Evolutionary conservation across 1,140 invertebrate species (phyloP), one percentile per base, ranked within the genome.

Genomic region (Eurosta solidaginis): DNA sequence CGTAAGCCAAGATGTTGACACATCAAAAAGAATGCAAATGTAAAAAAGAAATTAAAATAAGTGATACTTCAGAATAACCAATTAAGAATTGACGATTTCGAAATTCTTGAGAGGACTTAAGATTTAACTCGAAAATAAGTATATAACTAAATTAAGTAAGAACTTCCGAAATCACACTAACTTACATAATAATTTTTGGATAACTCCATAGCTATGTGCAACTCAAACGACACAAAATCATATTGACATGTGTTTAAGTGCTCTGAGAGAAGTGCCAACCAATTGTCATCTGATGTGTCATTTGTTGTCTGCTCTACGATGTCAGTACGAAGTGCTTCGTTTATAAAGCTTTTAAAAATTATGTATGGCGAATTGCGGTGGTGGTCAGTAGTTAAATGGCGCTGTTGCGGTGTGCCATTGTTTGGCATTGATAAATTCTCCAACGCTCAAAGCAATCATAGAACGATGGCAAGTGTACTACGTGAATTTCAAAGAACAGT

Each of bases 381-480:
- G 22, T 68, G 36, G 59, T 68, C 33, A 68, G 22, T 33, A 68
- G 59, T 68, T 42, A 68, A 68, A 68, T 40, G 59, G 59, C 59
- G 59, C 6, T 68, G 29, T 68, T 68, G 59, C 59, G 59, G 59
- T 68, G 59, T 12, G 59, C 59, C 59, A 42, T 68, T 68, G 59
- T 68, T 68, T 68, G 59, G 59, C 59, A 68, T 68, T 68, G 59
- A 68, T 68, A 40, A 68, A 68, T 68, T 68, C 59, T 9, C 59
- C 36, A 33, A 68, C 33, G 27, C 33, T n/a, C n/a, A 68, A 40
- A 68, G 33, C 59, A 68, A 68, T 68, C 33, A 68, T 20, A 68
- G 33, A 40, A 14, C 36, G 33, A 68, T 7, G 6, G 33, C 7
- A 9, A 42, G n/a, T 7, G 17, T 40, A 68, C n/a, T n/a, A 68